A percentile compares a stretch with the other conserved stretches of the same genome.
Conservation (phyloP, 64 coral and sea anemone genomes). For the Exaiptasia diaphana region DNA sequence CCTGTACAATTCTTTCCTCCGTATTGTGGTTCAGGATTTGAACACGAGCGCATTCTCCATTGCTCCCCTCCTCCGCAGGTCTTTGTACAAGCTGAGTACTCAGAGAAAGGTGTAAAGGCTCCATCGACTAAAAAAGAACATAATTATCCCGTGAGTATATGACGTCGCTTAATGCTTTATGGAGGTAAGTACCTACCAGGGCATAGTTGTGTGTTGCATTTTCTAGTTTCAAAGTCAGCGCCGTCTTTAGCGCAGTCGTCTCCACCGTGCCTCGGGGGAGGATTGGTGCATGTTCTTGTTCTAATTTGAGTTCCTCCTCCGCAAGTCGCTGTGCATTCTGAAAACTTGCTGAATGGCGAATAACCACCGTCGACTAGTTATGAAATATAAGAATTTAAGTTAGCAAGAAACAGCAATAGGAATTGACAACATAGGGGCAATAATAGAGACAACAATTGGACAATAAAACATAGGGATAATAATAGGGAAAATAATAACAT, state of each 20-base stretch:
- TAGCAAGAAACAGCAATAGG: neutral
- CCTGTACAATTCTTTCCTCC: constrained; percentile 82
- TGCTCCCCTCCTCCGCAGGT: constrained; percentile 77
- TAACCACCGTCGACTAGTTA: constrained; percentile 83
- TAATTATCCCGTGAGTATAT: neutral
- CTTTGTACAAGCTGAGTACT: constrained; percentile 80
- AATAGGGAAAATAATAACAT: too few species aligned
- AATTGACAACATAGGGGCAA: neutral
- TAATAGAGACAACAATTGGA: neutral
- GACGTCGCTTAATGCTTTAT: neutral
- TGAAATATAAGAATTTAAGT: neutral
- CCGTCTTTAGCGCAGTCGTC: constrained; percentile 70
- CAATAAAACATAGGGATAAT: neutral
- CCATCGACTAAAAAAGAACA: constrained; percentile 61
- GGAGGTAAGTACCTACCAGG: constrained; percentile 37
- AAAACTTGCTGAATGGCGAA: constrained; percentile 77
- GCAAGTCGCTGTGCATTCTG: constrained; percentile 84
- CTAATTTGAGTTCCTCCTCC: constrained; percentile 74
- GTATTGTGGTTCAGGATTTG: constrained; percentile 75
- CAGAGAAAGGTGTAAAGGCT: constrained; percentile 64
- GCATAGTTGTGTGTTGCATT: constrained; percentile 82
- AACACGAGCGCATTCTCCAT: constrained; percentile 62
- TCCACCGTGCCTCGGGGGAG: constrained; percentile 59
- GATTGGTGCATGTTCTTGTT: constrained; percentile 81
- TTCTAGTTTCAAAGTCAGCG: constrained; percentile 74